phyloP scores from a whole-genome alignment of 2,888 invertebrate species.

The Lottia gigantea region DNA sequence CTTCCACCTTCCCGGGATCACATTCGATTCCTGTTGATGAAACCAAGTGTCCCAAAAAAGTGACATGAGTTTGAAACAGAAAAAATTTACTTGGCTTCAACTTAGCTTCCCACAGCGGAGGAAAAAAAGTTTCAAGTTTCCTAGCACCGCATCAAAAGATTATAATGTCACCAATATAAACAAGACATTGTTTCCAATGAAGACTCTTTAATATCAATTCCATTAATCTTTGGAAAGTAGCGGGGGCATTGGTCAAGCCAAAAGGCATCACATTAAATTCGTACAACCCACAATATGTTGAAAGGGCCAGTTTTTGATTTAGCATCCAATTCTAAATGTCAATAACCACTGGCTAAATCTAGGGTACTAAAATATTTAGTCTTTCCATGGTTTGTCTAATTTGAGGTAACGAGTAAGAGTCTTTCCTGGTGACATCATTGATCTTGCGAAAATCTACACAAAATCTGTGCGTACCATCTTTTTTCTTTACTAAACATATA shows the following conservation, averaged over 20 bases:
- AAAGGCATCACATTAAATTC: neutral
- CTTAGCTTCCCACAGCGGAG: neutral
- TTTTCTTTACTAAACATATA: neutral
- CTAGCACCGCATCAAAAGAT: neutral
- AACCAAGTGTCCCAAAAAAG: neutral
- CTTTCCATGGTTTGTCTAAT: neutral
- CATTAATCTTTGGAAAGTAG: neutral
- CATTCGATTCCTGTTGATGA: neutral
- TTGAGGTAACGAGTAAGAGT: neutral
- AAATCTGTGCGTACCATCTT: neutral
- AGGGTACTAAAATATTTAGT: neutral
- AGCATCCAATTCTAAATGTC: neutral
- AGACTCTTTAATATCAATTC: neutral
- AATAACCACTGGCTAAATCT: neutral
- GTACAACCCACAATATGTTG: neutral
- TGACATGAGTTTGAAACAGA: neutral
- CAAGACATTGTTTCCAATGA: neutral
- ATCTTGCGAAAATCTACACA: neutral
- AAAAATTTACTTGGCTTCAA: neutral
- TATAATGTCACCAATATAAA: neutral
- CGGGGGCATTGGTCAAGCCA: neutral
- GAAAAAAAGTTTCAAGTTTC: neutral
- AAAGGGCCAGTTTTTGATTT: neutral
- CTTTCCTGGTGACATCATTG: neutral
- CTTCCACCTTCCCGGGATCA: neutral